Evolutionary conservation across 2,888 invertebrate genomes (phyloP).

Genomic region (Dryobotodes eremita): DNA sequence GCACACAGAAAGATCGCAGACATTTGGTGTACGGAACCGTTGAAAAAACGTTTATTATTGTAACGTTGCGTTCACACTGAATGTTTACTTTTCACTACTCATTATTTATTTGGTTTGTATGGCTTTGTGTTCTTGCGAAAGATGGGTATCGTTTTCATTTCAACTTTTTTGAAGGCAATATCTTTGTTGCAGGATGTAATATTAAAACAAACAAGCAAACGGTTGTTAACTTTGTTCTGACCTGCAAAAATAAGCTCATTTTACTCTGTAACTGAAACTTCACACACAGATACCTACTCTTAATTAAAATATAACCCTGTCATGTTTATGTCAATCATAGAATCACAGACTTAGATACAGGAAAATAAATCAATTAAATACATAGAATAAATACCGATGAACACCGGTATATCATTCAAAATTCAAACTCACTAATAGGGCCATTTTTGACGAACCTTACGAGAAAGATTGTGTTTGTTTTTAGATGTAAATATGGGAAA

Average conservation of each 20-base stretch:
- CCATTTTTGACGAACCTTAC: not conserved
- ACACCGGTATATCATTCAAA: not conserved
- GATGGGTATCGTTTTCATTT: not conserved
- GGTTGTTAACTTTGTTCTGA: not conserved
- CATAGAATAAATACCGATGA: not conserved
- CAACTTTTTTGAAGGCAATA: not conserved
- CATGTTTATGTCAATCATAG: not conserved
- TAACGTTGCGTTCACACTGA: slow-evolving; percentile 50
- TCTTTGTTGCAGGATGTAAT: not conserved
- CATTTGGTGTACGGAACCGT: slow-evolving; percentile 72
- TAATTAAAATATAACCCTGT: not conserved
- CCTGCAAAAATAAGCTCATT: not conserved
- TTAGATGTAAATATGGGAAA: not conserved
- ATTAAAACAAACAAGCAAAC: not conserved
- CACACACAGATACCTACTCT: not conserved
- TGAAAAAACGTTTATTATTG: slow-evolving; percentile 77
- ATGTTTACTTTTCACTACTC: slow-evolving; percentile 49
- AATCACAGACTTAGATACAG: not conserved
- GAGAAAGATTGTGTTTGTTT: not conserved
- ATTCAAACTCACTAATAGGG: not conserved
- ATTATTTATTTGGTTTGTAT: slow-evolving; percentile 55
- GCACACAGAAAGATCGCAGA: slow-evolving; percentile 83
- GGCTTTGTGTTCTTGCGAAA: slow-evolving; percentile 49
- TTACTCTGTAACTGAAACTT: not conserved
- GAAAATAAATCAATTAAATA: not conserved